Base-by-base conservation (phyloP, 2,113 vertebrate genomes). In the Panurus biarmicus region DNA sequence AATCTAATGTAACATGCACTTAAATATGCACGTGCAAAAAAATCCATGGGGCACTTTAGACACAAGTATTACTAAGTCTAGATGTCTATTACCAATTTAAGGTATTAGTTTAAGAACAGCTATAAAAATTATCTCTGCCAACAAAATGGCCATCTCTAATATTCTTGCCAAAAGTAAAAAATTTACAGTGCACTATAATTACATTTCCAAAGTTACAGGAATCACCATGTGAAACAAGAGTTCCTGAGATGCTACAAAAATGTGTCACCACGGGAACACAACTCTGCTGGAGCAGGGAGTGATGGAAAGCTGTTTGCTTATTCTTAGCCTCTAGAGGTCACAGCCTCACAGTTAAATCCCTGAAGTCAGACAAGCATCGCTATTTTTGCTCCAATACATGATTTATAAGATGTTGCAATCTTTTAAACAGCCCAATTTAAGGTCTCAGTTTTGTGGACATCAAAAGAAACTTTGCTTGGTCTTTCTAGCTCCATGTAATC, bases 311-410 rank as follows among this genome's bases (percentile, higher is more conserved):
- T 78, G 67, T 69, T 93, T 87, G 72, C 70, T 91, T 94, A 94
- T 93, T 96, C 94, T 94, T 91, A 95, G 94, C 93, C 95, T 95
- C 93, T 94, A 94, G 93, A 94, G 89, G 94, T 94, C 93, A 93
- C 69, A 87, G 80, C 91, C 89, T 95, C 93, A 61, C 85, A 96
- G 83, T 90, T 90, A 91, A 96, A 94, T 84, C 91, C 87, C 93
- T 45, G 73, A 64, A 95, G 93, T 70, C 78, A 79, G 82, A 88
- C 65, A 85, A 70, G 75, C 40, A 83, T 42, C 75, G 28, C 93
- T 81, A 77, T 77, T 87, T 89, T 83, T 73, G 45, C 77, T 75
- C 81, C 87, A 51, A 78, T 50, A 74, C 65, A 82, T 71, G 65
- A 67, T 51, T 89, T 80, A 44, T 71, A 94, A 88, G 90, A 90